phyloP scores from a whole-genome alignment of 2,888 invertebrate genomes.

The Drosophila anomalata region DNA sequence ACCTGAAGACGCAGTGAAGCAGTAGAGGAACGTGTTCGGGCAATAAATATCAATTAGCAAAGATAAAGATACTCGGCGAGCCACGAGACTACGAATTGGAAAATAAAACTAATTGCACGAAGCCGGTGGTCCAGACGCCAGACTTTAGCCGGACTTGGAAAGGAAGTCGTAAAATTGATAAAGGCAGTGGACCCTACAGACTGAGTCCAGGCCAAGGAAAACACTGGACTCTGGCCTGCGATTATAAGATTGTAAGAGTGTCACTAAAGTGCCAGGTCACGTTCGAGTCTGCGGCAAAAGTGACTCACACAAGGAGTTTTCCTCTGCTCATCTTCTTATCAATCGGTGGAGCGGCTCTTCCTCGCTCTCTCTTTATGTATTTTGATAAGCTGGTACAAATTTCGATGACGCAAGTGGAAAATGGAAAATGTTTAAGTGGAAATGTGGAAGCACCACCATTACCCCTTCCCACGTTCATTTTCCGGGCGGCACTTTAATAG shows the following conservation, averaged over 20 bases:
- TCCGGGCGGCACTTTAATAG: slow-evolving; percentile 41
- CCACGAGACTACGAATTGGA: slow-evolving; percentile 36
- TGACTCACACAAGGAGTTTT: slow-evolving; percentile 59
- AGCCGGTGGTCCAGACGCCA: slow-evolving; percentile 37
- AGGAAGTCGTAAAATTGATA: slow-evolving; percentile 78
- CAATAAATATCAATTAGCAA: slow-evolving; percentile 74
- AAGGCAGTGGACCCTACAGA: slow-evolving; percentile 39
- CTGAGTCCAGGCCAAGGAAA: slow-evolving; percentile 26
- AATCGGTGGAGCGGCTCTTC: slow-evolving; percentile 11
- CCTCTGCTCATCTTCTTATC: slow-evolving; percentile 55
- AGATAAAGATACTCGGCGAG: slow-evolving; percentile 54
- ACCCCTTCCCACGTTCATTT: slow-evolving; percentile 16
- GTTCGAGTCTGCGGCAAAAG: slow-evolving; percentile 56
- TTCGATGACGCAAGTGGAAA: slow-evolving; percentile 69
- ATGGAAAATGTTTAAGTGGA: slow-evolving; percentile 26
- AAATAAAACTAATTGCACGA: slow-evolving; percentile 68
- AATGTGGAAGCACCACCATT: slow-evolving; percentile 4
- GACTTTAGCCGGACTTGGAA: slow-evolving; percentile 25
- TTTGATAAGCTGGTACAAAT: slow-evolving; percentile 71
- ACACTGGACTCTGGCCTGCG: slow-evolving; percentile 38
- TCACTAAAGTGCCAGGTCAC: slow-evolving; percentile 69
- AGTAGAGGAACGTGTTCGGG: slow-evolving; percentile 59
- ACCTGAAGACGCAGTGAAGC: slow-evolving; percentile 37
- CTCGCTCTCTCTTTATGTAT: background rate
- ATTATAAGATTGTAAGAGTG: slow-evolving; percentile 61